These are phyloP conservation scores for Elgaria multicarinata DNA, from an alignment of 2,113 vertebrate species.

Conservation along the genomic window DNA sequence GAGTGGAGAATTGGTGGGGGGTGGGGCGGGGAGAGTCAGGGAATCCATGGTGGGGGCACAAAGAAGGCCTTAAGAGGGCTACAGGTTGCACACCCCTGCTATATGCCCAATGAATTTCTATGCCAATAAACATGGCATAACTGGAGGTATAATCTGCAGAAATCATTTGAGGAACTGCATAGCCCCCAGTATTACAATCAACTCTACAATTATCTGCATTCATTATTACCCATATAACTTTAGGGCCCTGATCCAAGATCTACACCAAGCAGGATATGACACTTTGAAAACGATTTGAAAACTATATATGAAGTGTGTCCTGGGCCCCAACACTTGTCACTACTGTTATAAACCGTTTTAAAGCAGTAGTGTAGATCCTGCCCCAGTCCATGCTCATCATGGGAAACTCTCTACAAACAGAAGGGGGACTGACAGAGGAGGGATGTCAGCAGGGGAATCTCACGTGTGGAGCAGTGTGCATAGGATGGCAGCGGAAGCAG, in stretches of 20 bases:
- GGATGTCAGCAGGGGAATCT: not conserved
- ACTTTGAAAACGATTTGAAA: too few species aligned
- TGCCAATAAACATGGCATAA: not conserved
- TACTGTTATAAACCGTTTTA: too few species aligned
- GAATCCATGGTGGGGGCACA: too few species aligned
- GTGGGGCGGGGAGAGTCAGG: too few species aligned
- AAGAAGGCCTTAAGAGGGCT: too few species aligned
- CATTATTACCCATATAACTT: not conserved
- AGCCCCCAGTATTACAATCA: not conserved
- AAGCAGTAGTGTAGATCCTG: too few species aligned
- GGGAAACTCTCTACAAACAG: not conserved
- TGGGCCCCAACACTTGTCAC: too few species aligned
- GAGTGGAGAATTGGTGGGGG: too few species aligned
- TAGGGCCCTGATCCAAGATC: not conserved
- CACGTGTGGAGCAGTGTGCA: not conserved
- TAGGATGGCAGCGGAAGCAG: not conserved
- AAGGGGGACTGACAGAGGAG: not conserved
- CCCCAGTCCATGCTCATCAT: not conserved
- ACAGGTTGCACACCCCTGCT: not conserved
- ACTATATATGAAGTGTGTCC: too few species aligned
- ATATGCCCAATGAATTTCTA: not conserved
- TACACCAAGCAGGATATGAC: too few species aligned
- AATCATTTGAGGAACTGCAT: not conserved
- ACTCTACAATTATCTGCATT: not conserved
- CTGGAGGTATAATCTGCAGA: not conserved